Percentiles rank a stretch among this genome's conserved stretches.
These are phyloP conservation scores for Zosterops lateralis DNA, from an alignment of 2,113 vertebrate genomes.

Conservation along the genomic window DNA sequence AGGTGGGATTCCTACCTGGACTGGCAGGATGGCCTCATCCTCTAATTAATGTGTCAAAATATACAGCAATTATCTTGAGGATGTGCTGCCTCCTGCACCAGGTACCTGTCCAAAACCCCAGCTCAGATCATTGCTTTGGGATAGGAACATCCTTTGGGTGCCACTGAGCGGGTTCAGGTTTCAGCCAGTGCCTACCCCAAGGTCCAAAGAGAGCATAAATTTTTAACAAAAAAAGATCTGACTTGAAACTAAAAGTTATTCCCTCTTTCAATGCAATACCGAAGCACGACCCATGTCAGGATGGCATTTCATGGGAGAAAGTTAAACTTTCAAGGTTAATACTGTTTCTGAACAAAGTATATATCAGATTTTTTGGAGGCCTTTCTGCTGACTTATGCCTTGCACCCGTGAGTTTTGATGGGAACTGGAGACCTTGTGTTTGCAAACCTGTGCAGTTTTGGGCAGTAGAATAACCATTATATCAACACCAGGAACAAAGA, in stretches of 20 bases:
- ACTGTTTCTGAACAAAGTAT: background rate
- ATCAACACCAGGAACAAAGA: background rate
- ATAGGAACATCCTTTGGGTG: background rate
- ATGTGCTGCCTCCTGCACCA: background rate
- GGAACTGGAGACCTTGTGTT: background rate
- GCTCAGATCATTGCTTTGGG: background rate
- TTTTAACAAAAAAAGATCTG: background rate
- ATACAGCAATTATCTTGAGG: background rate
- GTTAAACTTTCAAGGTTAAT: conserved; percentile 1
- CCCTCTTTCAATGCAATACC: background rate
- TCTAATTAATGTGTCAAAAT: background rate
- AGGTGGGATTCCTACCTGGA: background rate
- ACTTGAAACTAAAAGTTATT: background rate
- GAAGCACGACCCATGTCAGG: rapidly evolving
- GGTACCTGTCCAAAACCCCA: background rate
- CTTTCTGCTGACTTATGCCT: background rate
- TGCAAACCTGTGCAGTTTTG: conserved; percentile 2
- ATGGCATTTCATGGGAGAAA: background rate
- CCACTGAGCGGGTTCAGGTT: background rate
- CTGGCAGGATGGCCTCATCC: background rate
- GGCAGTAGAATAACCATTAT: background rate
- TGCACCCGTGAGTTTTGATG: background rate
- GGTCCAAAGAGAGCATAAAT: background rate
- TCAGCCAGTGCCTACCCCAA: background rate
- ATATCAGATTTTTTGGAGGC: background rate